Evolutionary conservation across 2,888 invertebrate genomes (phyloP).

Genomic region (Bursaphelenchus okinawaensis): DNA sequence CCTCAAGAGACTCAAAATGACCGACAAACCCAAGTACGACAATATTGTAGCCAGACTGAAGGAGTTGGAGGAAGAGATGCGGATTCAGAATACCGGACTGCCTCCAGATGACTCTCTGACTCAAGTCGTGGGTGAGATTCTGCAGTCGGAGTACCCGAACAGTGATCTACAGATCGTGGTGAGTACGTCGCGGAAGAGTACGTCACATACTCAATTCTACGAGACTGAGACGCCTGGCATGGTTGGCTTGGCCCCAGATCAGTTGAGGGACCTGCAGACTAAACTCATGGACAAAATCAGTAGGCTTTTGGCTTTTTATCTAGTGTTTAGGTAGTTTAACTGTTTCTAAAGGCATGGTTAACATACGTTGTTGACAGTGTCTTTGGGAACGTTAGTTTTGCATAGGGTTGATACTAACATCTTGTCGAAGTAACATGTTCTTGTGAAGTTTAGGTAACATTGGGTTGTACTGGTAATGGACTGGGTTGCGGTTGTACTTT

Average conservation of each 20-base stretch:
- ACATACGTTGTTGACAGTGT: neutral
- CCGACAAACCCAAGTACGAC: slow-evolving; percentile 13
- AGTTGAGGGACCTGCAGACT: slow-evolving; percentile 48
- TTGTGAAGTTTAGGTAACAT: too few relatives aligned
- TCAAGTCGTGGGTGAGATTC: slow-evolving; percentile 46
- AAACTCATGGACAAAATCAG: slow-evolving; percentile 50
- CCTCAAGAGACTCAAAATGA: slow-evolving; percentile 10
- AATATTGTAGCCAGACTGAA: slow-evolving; percentile 48
- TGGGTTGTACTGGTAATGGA: too few relatives aligned
- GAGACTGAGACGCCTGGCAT: slow-evolving; percentile 57
- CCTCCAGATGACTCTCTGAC: slow-evolving; percentile 51
- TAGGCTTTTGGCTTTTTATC: too few relatives aligned
- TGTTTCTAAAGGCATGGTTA: neutral
- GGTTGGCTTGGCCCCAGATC: slow-evolving; percentile 45
- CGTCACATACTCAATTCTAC: slow-evolving; percentile 55
- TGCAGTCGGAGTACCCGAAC: slow-evolving; percentile 43
- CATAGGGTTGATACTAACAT: too few relatives aligned
- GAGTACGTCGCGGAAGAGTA: slow-evolving; percentile 51
- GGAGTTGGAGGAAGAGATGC: slow-evolving; percentile 47
- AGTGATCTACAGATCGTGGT: slow-evolving; percentile 54
- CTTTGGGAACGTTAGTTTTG: too few relatives aligned
- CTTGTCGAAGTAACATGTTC: too few relatives aligned
- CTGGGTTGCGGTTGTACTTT: too few relatives aligned
- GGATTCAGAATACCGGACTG: slow-evolving; percentile 33
- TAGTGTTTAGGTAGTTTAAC: too few relatives aligned